Conservation (phyloP, 2,888 invertebrate species). For the Ennomos fuscantarius region DNA sequence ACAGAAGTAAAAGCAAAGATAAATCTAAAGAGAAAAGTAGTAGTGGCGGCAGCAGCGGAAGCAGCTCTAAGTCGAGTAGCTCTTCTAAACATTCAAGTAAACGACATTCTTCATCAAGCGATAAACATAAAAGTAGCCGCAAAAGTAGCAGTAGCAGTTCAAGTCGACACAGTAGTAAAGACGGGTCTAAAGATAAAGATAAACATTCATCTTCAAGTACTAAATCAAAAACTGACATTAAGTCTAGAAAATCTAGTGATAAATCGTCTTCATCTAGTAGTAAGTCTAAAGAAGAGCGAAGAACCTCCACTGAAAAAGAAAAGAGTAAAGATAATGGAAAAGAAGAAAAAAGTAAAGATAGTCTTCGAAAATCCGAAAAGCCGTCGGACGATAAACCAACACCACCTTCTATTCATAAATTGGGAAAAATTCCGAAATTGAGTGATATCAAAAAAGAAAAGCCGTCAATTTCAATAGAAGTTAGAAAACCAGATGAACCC, state of each 20-base stretch:
- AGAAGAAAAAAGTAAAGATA: constrained; percentile 56
- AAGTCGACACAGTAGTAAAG: constrained; percentile 71
- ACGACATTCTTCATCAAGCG: constrained; percentile 70
- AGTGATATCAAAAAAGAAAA: constrained; percentile 86
- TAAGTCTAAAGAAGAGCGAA: constrained; percentile 66
- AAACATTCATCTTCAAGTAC: constrained; percentile 64
- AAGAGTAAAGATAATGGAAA: constrained; percentile 59
- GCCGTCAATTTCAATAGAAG: constrained; percentile 93
- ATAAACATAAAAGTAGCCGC: constrained; percentile 69
- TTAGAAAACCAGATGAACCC: constrained; percentile 88
- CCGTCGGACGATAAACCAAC: constrained; percentile 86
- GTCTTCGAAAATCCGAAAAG: constrained; percentile 80
- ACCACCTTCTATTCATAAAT: constrained; percentile 88
- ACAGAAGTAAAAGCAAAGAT: constrained; percentile 70
- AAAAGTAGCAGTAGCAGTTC: constrained; percentile 65
- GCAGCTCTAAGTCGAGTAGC: constrained; percentile 54
- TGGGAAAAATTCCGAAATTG: constrained; percentile 92
- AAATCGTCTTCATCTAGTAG: constrained; percentile 64
- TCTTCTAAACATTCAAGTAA: constrained; percentile 75
- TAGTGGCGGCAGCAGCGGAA: constrained; percentile 37
- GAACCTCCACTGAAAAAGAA: constrained; percentile 59
- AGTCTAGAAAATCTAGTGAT: constrained; percentile 55
- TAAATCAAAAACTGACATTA: constrained; percentile 72
- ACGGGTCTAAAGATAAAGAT: constrained; percentile 53
- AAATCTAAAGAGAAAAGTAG: constrained; percentile 76